Conservation (phyloP, 1,140 invertebrate species). For the Goniozus legneri region DNA sequence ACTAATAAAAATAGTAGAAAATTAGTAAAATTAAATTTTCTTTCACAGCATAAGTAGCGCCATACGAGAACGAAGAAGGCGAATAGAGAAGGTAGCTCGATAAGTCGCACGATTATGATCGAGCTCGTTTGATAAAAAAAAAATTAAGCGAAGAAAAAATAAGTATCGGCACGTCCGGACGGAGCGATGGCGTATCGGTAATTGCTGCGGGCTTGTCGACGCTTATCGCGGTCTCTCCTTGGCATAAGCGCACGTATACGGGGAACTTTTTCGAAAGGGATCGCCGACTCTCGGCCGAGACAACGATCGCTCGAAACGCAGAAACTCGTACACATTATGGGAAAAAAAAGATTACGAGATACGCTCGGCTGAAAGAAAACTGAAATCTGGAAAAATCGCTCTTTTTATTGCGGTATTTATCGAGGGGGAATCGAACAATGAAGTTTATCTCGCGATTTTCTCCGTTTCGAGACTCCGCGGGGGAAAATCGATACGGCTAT, state of each 20-base stretch:
- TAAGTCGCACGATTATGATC: constrained; percentile 30
- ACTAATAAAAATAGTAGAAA: too few relatives aligned
- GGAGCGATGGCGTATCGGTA: constrained; percentile 22
- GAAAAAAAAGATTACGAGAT: too few relatives aligned
- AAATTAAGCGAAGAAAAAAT: constrained; percentile 3
- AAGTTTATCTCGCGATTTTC: constrained; percentile 9
- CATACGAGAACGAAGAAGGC: not conserved
- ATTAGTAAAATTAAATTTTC: too few relatives aligned
- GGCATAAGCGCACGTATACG: constrained; percentile 27
- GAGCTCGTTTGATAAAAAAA: constrained; percentile 18
- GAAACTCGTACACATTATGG: too few relatives aligned
- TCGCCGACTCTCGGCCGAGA: too few relatives aligned
- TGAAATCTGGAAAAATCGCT: too few relatives aligned
- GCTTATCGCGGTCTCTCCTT: constrained; percentile 31
- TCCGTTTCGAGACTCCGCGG: too few relatives aligned
- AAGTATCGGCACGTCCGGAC: constrained; percentile 10
- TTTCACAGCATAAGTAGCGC: too few relatives aligned
- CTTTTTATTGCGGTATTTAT: too few relatives aligned
- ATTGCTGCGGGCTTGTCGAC: constrained; percentile 31
- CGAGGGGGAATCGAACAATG: not conserved
- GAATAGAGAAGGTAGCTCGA: constrained; percentile 14
- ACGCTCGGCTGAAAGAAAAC: too few relatives aligned
- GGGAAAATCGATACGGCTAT: too few relatives aligned
- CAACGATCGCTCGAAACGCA: too few relatives aligned
- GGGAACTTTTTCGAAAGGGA: constrained; percentile 25